Conservation (phyloP, 2,113 vertebrate genomes). For the Cebus imitator region DNA sequence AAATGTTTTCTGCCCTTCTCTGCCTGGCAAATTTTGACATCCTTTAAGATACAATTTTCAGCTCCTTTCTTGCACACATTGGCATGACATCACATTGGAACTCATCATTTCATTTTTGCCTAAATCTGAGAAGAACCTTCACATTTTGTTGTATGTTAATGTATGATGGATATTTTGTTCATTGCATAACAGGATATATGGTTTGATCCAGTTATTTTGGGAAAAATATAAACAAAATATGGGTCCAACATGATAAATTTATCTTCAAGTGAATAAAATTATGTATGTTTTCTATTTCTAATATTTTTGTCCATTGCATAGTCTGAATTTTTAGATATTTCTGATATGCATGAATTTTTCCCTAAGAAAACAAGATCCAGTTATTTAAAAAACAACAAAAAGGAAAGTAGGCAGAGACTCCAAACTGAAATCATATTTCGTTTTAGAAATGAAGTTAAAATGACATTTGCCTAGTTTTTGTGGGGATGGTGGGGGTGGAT, state of each 20-base stretch:
- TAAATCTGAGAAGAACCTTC: not conserved
- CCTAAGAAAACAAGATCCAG: not conserved
- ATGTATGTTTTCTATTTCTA: not conserved
- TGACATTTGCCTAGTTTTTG: not conserved
- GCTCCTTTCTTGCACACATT: not conserved
- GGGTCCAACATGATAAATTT: not conserved
- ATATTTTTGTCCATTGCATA: not conserved
- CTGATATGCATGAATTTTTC: not conserved
- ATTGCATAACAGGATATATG: not conserved
- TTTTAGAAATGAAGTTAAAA: constrained; percentile 14
- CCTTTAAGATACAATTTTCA: not conserved
- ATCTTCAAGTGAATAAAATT: not conserved
- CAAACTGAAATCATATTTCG: constrained; percentile 12
- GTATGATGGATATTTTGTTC: not conserved
- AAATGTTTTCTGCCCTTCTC: not conserved
- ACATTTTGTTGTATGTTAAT: not conserved
- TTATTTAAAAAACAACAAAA: not conserved
- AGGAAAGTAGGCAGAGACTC: not conserved
- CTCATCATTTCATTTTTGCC: not conserved
- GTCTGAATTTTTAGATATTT: constrained; percentile 1
- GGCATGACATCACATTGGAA: no score
- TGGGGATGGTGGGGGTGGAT: no score
- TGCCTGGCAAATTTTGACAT: not conserved
- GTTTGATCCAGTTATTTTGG: not conserved
- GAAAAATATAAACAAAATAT: not conserved